Conservation (phyloP, 2,113 vertebrate species). For the Casuarius casuarius region DNA sequence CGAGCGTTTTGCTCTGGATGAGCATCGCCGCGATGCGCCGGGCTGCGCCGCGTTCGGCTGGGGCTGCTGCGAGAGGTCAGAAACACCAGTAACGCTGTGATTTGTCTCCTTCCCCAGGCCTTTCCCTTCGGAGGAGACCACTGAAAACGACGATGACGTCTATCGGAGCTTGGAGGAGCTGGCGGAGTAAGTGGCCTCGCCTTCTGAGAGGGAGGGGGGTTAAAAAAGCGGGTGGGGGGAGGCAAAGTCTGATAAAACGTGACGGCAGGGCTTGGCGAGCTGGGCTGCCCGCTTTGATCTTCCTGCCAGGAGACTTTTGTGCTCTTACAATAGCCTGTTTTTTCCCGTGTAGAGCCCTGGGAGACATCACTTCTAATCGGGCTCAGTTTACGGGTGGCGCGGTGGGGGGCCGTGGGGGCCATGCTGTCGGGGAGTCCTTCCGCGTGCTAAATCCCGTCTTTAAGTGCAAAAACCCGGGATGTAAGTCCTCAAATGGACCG, state of each 20-base stretch:
- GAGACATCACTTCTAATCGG: neutral
- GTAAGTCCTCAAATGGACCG: neutral
- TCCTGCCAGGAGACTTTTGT: neutral
- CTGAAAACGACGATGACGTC: conserved; percentile 92
- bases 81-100: neutral
- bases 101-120: conserved; percentile 77
- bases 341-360: neutral
- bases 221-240: too few relatives aligned
- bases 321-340: neutral
- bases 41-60: neutral
- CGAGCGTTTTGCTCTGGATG: neutral
- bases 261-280: neutral
- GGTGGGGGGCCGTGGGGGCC: neutral
- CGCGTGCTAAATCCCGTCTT: neutral
- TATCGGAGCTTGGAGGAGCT: conserved; percentile 97
- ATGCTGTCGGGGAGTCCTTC: neutral
- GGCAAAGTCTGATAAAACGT: neutral
- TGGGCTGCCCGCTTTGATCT: accelerated
- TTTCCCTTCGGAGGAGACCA: conserved; percentile 95
- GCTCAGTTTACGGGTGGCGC: neutral
- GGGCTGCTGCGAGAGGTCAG: neutral
- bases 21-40: neutral
- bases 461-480: neutral
- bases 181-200: conserved; percentile 88
- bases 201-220: neutral